These are phyloP conservation scores for Anolis carolinensis DNA, from an alignment of 2,113 vertebrate species.

Conservation along the genomic window DNA sequence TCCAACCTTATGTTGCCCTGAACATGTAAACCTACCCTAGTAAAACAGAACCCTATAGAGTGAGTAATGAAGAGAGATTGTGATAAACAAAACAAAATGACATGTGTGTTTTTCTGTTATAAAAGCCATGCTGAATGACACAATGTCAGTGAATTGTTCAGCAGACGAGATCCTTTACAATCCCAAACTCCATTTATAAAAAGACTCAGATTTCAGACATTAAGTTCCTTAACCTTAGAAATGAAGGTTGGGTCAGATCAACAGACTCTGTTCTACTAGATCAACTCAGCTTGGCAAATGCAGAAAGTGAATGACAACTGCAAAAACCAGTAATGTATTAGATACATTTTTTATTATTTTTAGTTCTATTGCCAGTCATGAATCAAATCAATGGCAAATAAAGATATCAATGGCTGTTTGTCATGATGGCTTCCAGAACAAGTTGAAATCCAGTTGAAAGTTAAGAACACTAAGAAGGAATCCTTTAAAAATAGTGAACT, in stretches of 20 bases:
- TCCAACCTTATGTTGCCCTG: constrained; percentile 14
- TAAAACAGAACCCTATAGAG: constrained; percentile 37
- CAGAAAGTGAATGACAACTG: not conserved
- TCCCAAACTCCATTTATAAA: constrained; percentile 44
- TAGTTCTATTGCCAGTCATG: not conserved
- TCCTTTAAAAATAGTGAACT: no score
- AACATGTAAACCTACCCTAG: constrained; percentile 47
- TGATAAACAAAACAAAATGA: constrained; percentile 48
- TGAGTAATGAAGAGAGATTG: constrained; percentile 48
- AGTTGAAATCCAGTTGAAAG: not conserved
- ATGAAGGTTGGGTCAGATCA: not conserved
- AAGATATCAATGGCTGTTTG: not conserved
- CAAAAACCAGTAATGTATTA: not conserved
- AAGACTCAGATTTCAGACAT: constrained; percentile 54
- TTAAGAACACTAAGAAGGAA: not conserved
- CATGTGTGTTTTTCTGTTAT: not conserved
- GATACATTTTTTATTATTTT: not conserved
- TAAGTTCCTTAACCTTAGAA: not conserved
- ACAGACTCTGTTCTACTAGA: not conserved
- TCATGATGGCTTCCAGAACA: not conserved
- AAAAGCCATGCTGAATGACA: constrained; percentile 19
- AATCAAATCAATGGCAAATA: not conserved
- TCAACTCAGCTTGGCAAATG: not conserved
- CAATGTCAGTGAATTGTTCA: constrained; percentile 35
- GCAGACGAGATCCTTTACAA: constrained; percentile 45